phyloP scores from a whole-genome alignment of 2,888 invertebrate genomes.

The Atethmia centrago region DNA sequence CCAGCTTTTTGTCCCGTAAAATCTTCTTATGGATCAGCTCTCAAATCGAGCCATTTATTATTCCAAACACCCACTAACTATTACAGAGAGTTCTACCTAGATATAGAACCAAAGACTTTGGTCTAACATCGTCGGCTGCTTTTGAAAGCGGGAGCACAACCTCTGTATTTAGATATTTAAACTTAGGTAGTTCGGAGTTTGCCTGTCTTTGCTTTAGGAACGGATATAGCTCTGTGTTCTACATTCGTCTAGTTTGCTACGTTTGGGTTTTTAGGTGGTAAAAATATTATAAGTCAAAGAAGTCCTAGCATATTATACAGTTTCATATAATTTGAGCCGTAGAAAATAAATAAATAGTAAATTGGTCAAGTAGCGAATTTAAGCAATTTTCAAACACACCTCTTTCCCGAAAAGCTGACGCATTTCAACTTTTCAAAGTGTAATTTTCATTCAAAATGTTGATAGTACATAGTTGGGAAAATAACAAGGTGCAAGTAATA shows the following conservation, averaged over 20 bases:
- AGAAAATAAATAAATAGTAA: no score
- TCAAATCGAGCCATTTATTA: conserved; percentile 33
- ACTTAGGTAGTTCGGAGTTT: conserved; percentile 57
- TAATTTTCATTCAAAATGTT: no score
- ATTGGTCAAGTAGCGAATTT: no score
- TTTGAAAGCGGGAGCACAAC: conserved; percentile 60
- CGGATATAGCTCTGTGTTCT: conserved; percentile 28
- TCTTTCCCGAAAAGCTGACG: no score
- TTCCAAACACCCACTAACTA: conserved; percentile 51
- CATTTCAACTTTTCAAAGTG: no score
- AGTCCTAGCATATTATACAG: no score
- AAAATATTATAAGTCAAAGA: no score
- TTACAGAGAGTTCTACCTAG: conserved; percentile 51
- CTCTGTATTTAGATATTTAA: conserved; percentile 65
- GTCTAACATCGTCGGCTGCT: conserved; percentile 57
- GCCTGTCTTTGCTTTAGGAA: conserved; percentile 34
- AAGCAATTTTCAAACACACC: no score
- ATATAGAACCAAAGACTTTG: conserved; percentile 58
- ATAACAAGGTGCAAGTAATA: no score
- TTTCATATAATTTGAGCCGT: no score
- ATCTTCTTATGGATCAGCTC: not conserved
- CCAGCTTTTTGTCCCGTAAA: not conserved
- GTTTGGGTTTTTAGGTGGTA: not conserved
- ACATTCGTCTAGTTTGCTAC: not conserved
- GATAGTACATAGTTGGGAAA: no score